Conservation (phyloP, 2,888 invertebrate genomes). For the Mayetiola destructor region DNA sequence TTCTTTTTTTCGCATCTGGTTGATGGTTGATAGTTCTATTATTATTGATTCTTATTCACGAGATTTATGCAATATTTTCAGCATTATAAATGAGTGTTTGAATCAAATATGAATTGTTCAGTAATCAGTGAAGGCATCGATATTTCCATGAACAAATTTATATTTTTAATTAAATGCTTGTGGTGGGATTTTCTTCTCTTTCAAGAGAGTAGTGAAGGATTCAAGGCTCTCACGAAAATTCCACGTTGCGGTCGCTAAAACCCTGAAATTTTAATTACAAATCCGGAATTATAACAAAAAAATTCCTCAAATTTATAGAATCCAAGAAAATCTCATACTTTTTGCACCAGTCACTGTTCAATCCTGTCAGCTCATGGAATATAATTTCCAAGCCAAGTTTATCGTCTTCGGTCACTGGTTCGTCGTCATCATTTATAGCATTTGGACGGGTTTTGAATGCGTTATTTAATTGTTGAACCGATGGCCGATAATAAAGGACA, state of each 20-base stretch:
- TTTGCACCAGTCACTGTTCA: slow-evolving; percentile 17
- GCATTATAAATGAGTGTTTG: too few species aligned
- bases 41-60: too few species aligned
- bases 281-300: background rate
- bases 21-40: too few species aligned
- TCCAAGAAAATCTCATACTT: slow-evolving; percentile 12
- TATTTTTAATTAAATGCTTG: background rate
- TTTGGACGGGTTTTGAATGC: slow-evolving; percentile 15
- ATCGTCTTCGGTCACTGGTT: slow-evolving; percentile 15
- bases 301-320: background rate
- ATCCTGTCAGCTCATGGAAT: slow-evolving; percentile 17
- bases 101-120: too few species aligned
- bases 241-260: background rate
- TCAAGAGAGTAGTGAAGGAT: background rate
- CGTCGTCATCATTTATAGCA: background rate
- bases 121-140: too few species aligned
- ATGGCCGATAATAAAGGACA: slow-evolving; percentile 16
- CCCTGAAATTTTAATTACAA: background rate
- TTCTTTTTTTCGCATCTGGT: too few species aligned
- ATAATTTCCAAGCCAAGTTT: slow-evolving; percentile 18
- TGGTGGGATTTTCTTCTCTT: background rate
- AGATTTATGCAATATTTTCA: too few species aligned
- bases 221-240: background rate
- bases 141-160: too few species aligned
- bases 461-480: slow-evolving; percentile 14